Percentiles rank a stretch among this genome's conserved stretches.
These are phyloP conservation scores for Muntiacus muntjak DNA, from an alignment of 2,113 vertebrate genomes.

Conservation along the genomic window DNA sequence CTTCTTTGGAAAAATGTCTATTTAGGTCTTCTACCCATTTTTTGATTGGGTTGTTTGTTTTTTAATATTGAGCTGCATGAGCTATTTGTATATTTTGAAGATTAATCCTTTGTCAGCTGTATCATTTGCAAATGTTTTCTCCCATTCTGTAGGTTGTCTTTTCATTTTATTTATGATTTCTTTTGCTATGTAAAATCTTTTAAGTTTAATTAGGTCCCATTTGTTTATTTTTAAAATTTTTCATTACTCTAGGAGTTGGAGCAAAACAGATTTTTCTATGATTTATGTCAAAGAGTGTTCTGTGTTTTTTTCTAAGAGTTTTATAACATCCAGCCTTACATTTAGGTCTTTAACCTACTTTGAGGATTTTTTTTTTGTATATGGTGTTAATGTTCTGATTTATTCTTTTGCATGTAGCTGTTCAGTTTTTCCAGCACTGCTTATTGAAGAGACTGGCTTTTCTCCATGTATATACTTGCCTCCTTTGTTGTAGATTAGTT, in stretches of 20 bases:
- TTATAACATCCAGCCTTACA: neutral
- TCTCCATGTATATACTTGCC: neutral
- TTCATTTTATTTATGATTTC: neutral
- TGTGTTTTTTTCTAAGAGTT: neutral
- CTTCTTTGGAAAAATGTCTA: neutral
- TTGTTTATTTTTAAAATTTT: neutral
- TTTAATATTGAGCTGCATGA: neutral
- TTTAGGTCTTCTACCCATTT: neutral
- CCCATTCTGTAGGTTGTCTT: neutral
- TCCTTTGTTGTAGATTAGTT: neutral
- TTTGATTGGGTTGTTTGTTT: neutral
- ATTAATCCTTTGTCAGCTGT: neutral
- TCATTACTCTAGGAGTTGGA: neutral
- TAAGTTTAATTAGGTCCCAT: neutral
- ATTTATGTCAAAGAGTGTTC: neutral
- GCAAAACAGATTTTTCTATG: neutral
- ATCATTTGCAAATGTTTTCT: neutral
- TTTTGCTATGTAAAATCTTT: neutral
- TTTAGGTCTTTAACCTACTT: neutral
- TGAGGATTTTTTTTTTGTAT: neutral
- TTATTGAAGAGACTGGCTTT: neutral
- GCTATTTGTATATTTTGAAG: neutral
- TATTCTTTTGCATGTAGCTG: neutral
- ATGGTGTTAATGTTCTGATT: neutral
- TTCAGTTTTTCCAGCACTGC: neutral